Conservation (phyloP, 1,140 invertebrate genomes). For the Polypedilum pembai region DNA sequence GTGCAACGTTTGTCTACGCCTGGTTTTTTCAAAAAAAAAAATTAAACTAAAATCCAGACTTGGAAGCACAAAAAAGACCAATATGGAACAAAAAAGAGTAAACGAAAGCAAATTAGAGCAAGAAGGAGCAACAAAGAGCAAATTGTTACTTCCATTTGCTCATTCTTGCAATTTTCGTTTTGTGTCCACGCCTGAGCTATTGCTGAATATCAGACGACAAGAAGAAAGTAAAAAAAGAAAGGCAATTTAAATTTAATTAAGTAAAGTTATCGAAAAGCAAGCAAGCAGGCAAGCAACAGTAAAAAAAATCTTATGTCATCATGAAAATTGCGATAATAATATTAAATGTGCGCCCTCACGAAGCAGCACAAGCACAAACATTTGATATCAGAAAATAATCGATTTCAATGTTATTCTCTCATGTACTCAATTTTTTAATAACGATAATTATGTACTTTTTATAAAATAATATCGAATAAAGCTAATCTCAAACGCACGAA, state of each 20-base stretch:
- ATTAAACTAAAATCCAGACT: too few relatives aligned
- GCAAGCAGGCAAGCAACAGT: background rate
- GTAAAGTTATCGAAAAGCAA: background rate
- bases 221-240: background rate
- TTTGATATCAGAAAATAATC: background rate
- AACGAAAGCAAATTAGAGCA: too few relatives aligned
- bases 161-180: too few relatives aligned
- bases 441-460: constrained; percentile 18
- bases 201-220: background rate
- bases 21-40: too few relatives aligned
- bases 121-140: too few relatives aligned
- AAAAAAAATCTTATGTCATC: constrained; percentile 10
- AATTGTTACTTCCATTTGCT: too few relatives aligned
- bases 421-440: constrained; percentile 8
- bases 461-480: constrained; percentile 3
- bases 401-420: background rate
- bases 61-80: too few relatives aligned
- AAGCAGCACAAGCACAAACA: background rate
- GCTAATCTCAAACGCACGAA: constrained; percentile 25
- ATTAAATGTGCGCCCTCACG: background rate
- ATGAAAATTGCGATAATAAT: background rate
- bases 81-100: too few relatives aligned
- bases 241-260: background rate
- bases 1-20: too few relatives aligned
- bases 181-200: too few relatives aligned